Percentiles rank a stretch among this genome's conserved stretches.
Evolutionary conservation across 2,113 vertebrate genomes (phyloP).

Genomic region (Puffinus mauretanicus): DNA sequence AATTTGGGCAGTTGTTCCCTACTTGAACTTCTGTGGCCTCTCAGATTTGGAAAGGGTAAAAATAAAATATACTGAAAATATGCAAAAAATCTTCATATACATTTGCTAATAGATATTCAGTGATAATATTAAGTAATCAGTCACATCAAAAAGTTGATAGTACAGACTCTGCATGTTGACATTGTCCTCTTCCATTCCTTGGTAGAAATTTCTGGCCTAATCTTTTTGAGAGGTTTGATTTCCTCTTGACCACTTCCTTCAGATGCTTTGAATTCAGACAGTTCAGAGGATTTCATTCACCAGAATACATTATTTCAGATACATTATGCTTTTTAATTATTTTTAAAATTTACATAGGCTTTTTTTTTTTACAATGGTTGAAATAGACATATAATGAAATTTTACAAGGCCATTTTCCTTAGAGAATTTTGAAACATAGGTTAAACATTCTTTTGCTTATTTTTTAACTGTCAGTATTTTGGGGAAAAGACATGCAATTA

Average conservation of each 20-base stretch:
- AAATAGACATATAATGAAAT: not conserved
- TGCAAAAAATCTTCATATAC: not conserved
- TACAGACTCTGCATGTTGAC: not conserved
- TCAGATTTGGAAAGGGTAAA: not conserved
- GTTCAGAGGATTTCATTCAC: not conserved
- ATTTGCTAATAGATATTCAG: not conserved
- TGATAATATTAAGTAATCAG: not conserved
- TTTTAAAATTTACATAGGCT: not conserved
- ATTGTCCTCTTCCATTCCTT: not conserved
- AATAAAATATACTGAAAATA: not conserved
- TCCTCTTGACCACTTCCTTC: not conserved
- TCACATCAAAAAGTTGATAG: not conserved
- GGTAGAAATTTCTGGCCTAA: not conserved
- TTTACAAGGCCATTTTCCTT: not conserved
- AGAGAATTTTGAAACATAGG: not conserved
- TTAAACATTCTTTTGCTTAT: not conserved
- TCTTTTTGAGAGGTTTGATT: not conserved
- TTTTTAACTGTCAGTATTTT: not conserved
- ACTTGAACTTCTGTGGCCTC: not conserved
- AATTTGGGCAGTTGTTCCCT: not conserved
- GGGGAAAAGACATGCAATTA: not conserved
- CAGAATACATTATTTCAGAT: not conserved
- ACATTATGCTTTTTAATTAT: not conserved
- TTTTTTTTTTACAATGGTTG: not conserved
- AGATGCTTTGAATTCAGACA: not conserved